These are phyloP conservation scores for Blennius ocellaris DNA, from an alignment of 2,113 vertebrate genomes.

Conservation along the genomic window DNA sequence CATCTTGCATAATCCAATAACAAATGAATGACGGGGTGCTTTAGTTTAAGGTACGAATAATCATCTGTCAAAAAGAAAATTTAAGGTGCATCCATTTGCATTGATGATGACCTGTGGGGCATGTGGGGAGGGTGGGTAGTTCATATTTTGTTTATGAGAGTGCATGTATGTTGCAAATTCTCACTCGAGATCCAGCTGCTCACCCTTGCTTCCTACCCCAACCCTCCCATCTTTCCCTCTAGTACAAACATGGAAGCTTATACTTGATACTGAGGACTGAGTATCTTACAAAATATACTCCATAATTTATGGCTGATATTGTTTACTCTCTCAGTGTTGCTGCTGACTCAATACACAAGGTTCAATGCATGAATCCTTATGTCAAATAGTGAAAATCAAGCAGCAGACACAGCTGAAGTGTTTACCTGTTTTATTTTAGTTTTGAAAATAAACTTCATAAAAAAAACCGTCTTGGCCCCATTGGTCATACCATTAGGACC, in stretches of 20 bases:
- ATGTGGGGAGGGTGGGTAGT: constrained; percentile 23
- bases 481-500: too few species aligned
- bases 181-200: constrained; percentile 50
- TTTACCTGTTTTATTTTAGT: too few species aligned
- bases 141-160: constrained; percentile 54
- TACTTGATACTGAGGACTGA: too few species aligned
- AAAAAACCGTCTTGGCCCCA: too few species aligned
- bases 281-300: too few species aligned
- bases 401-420: too few species aligned
- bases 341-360: too few species aligned
- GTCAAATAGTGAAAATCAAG: too few species aligned
- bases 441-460: too few species aligned
- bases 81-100: constrained; percentile 61
- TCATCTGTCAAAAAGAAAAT: constrained; percentile 42
- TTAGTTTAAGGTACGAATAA: constrained; percentile 21
- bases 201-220: not conserved
- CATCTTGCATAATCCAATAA: constrained; percentile 57
- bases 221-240: not conserved
- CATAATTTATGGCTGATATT: too few species aligned
- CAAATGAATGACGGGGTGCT: constrained; percentile 37
- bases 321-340: too few species aligned
- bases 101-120: constrained; percentile 53
- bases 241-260: not conserved
- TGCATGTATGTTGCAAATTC: constrained; percentile 15
- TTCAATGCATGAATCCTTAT: too few species aligned